Percentiles rank a stretch among this genome's conserved stretches.
Conservation (phyloP, 2,797 vertebrate species). For the Scarus forsteni region DNA sequence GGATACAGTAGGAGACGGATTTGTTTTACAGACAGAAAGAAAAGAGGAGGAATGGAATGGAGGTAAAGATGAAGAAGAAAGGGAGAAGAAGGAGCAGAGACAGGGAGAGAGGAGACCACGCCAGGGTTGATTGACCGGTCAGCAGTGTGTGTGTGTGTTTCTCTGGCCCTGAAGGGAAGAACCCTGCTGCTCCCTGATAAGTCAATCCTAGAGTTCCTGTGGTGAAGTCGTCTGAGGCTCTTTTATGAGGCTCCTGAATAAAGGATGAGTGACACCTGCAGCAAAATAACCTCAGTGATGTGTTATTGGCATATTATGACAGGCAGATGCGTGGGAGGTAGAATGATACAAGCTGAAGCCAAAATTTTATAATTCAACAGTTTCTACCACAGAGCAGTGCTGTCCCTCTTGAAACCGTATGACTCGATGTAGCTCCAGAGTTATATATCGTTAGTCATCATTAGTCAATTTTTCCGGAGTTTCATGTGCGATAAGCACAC, state of each 20-base stretch:
- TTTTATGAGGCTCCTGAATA: conserved; percentile 58
- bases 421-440: too few species aligned
- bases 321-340: neutral
- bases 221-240: conserved; percentile 42
- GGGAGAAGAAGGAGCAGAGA: neutral
- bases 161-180: conserved; percentile 23
- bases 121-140: conserved; percentile 10
- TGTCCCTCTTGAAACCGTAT: too few species aligned
- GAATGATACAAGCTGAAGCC: neutral
- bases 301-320: neutral
- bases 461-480: too few species aligned
- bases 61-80: neutral
- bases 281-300: neutral
- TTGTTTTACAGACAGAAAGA: neutral
- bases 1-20: conserved; percentile 5
- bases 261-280: conserved; percentile 50
- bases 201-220: conserved; percentile 62
- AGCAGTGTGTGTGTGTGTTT: conserved; percentile 21
- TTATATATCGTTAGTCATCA: too few species aligned
- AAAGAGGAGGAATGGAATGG: conserved; percentile 6
- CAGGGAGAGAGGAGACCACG: conserved; percentile 2
- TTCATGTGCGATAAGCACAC: too few species aligned
- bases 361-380: too few species aligned
- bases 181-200: conserved; percentile 59
- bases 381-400: neutral